phyloP scores from a whole-genome alignment of 2,113 vertebrate genomes.

The Lathamus discolor region DNA sequence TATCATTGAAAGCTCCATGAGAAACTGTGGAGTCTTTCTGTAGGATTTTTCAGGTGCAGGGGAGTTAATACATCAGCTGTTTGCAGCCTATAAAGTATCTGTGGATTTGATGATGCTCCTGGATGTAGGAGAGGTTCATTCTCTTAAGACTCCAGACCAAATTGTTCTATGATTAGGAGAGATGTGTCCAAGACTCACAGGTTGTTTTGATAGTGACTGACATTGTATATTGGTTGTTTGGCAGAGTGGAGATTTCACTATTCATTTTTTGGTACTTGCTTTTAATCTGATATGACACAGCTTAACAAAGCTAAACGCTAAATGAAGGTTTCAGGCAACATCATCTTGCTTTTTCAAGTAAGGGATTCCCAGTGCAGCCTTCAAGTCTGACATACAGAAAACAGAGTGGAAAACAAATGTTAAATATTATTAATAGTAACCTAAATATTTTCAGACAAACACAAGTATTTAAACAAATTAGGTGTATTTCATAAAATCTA shows the following conservation, averaged over 20 bases:
- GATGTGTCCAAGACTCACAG: slow-evolving; percentile 30
- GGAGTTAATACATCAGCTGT: slow-evolving; percentile 18
- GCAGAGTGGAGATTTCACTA: slow-evolving; percentile 42
- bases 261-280: slow-evolving; percentile 48
- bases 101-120: slow-evolving; percentile 2
- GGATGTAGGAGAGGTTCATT: neutral
- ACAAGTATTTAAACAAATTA: neutral
- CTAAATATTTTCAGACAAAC: neutral
- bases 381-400: neutral
- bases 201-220: slow-evolving; percentile 40
- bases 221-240: slow-evolving; percentile 14
- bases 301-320: slow-evolving; percentile 34
- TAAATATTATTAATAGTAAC: neutral
- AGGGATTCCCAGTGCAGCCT: neutral
- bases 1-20: neutral
- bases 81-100: neutral
- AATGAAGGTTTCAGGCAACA: neutral
- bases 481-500: neutral
- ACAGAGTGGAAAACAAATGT: neutral
- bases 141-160: slow-evolving; percentile 26
- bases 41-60: neutral
- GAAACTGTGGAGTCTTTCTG: neutral
- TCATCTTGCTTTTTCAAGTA: neutral
- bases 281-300: slow-evolving; percentile 62
- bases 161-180: slow-evolving; percentile 30